Evolutionary conservation across 2,888 invertebrate genomes (phyloP), one percentile per base, ranked within the genome.

Genomic region (Syritta pipiens): DNA sequence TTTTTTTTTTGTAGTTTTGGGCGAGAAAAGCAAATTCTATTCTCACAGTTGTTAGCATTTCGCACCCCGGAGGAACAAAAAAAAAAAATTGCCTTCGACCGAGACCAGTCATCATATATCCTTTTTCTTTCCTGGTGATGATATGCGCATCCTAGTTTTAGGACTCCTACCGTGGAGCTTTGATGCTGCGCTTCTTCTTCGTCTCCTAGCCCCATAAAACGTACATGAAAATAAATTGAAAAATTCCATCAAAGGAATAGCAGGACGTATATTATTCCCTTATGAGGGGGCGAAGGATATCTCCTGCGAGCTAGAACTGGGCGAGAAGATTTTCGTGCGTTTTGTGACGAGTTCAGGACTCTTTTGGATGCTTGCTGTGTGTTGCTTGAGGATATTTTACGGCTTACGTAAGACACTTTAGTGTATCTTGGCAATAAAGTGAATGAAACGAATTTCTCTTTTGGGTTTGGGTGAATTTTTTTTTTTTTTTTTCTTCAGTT

Each of bases 191-290:
- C 67, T 57, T 57, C n/a, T n/a, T n/a, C n/a, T n/a, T n/a, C 57
- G 40, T 46, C 67, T 37, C 81, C 44, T 40, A 65, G 82, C 83
- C 81, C 83, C 83, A 83, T 83, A 37, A 83, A 84, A 81, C 81
- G 81, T 82, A 82, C 81, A 83, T 83, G 83, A 83, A 84, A 85
- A 82, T 82, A 85, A 85, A 84, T 85, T 83, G 83, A 82, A 85
- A 86, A 86, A 84, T 83, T 82, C 81, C 82, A 82, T 81, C 81
- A 81, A 77, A 77, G 71, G 63, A 65, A 71, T 71, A 59, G 65
- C 51, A 20, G 42, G 30, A 24, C 59, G 59, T 59, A 55, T 42
- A 62, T 62, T 71, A 77, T 69, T 24, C 59, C 40, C 46, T 69
- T 51, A 55, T 46, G 42, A n/a, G 12, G 14, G 6, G 35, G 17